Evolutionary conservation across 2,888 invertebrate genomes (phyloP).

Genomic region (Meandrusa payeni): DNA sequence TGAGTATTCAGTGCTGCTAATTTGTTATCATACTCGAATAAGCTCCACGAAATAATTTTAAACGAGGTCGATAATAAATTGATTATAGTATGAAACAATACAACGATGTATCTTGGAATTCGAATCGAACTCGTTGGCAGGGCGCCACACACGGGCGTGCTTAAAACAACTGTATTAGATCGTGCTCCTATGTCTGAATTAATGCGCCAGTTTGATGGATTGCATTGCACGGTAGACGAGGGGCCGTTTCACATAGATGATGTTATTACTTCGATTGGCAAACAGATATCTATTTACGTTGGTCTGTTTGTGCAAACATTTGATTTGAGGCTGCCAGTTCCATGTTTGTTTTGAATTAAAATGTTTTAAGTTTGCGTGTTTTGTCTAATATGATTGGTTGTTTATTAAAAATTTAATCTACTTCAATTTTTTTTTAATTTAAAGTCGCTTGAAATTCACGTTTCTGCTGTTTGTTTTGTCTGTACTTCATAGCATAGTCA

Average conservation of each 20-base stretch:
- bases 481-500: no score
- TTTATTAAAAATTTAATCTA: conserved; percentile 4
- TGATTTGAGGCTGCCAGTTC: conserved; percentile 14
- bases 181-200: conserved; percentile 39
- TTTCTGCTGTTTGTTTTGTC: no score
- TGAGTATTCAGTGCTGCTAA: no score
- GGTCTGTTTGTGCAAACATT: conserved; percentile 21
- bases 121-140: conserved; percentile 31
- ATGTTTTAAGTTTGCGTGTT: conserved; percentile 22
- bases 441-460: no score
- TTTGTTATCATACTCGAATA: no score
- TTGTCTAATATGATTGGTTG: conserved; percentile 17
- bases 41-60: no score
- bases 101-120: conserved; percentile 31
- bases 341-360: conserved; percentile 22
- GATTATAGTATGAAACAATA: conserved; percentile 39
- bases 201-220: conserved; percentile 43
- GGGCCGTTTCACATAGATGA: conserved; percentile 30
- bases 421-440: neutral
- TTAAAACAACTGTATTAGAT: conserved; percentile 39
- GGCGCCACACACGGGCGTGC: conserved; percentile 32
- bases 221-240: conserved; percentile 34
- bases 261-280: conserved; percentile 30
- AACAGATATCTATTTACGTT: conserved; percentile 25
- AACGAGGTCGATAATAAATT: conserved; percentile 35